phyloP scores from a whole-genome alignment of 2,113 vertebrate genomes.

The Callospermophilus lateralis region DNA sequence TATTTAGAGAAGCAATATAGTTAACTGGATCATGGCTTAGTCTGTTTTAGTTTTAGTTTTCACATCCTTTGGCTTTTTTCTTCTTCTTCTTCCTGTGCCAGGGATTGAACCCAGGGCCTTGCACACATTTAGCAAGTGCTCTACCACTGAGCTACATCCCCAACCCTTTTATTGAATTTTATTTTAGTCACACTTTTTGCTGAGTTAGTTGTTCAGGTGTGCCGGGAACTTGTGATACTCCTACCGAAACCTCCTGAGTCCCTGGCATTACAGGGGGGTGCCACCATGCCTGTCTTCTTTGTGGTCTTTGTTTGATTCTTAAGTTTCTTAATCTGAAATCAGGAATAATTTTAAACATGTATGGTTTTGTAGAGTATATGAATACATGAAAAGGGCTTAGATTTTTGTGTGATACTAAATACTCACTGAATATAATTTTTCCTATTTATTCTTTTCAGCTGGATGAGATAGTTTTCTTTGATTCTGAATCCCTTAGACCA shows the following conservation, averaged over 20 bases:
- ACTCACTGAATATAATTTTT: neutral
- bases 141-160: neutral
- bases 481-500: neutral
- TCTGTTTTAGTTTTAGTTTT: conserved; percentile 10
- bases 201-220: neutral
- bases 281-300: neutral
- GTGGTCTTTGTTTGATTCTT: conserved; percentile 13
- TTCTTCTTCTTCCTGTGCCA: neutral
- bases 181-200: neutral
- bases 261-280: neutral
- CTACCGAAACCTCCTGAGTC: neutral
- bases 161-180: neutral
- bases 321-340: conserved; percentile 14
- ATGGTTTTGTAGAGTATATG: neutral
- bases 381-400: neutral
- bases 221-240: neutral
- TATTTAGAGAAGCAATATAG: neutral
- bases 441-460: neutral
- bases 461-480: neutral
- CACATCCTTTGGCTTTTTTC: neutral
- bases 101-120: neutral
- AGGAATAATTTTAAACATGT: neutral
- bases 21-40: neutral
- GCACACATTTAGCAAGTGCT: neutral
- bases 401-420: neutral